Percentiles rank a stretch among this genome's conserved stretches.
Evolutionary conservation across 2,888 invertebrate genomes (phyloP).

Genomic region (Platycheirus rosarum): DNA sequence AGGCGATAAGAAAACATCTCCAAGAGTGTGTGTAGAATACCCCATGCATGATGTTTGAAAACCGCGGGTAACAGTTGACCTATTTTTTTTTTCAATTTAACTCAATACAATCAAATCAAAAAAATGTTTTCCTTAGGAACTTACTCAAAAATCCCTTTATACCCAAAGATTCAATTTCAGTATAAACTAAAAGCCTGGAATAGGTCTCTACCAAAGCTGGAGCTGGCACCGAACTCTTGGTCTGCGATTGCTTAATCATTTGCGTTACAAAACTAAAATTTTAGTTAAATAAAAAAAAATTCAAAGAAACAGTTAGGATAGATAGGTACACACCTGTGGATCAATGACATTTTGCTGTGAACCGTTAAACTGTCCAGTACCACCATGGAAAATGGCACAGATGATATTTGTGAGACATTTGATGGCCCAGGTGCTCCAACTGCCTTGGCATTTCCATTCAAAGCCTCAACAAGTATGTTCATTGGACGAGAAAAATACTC

Average conservation of each 20-base stretch:
- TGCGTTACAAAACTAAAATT: constrained; percentile 89
- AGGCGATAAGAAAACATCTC: constrained; percentile 98
- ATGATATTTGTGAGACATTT: constrained; percentile 86
- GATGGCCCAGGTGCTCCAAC: constrained; percentile 82
- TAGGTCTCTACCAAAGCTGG: constrained; percentile 98
- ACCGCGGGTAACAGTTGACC: constrained; percentile 95
- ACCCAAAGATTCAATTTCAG: constrained; percentile 97
- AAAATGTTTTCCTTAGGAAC: not conserved
- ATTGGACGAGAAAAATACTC: constrained; percentile 96
- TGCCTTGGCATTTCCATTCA: constrained; percentile 88
- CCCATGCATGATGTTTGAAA: constrained; percentile 96
- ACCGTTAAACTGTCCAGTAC: constrained; percentile 96
- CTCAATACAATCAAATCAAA: too few relatives aligned
- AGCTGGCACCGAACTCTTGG: constrained; percentile 92
- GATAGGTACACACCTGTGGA: constrained; percentile 83
- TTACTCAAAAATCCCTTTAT: constrained; percentile 97
- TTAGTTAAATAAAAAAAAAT: not conserved
- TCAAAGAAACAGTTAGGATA: not conserved
- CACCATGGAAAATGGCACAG: constrained; percentile 94
- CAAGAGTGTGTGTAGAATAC: constrained; percentile 95
- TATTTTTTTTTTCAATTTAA: not conserved
- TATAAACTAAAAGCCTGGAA: constrained; percentile 95
- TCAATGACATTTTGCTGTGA: constrained; percentile 96
- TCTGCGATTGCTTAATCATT: constrained; percentile 94
- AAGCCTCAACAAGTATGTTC: constrained; percentile 94